Evolutionary conservation across 2,113 vertebrate genomes (phyloP).

Genomic region (Protobothrops mucrosquamatus): DNA sequence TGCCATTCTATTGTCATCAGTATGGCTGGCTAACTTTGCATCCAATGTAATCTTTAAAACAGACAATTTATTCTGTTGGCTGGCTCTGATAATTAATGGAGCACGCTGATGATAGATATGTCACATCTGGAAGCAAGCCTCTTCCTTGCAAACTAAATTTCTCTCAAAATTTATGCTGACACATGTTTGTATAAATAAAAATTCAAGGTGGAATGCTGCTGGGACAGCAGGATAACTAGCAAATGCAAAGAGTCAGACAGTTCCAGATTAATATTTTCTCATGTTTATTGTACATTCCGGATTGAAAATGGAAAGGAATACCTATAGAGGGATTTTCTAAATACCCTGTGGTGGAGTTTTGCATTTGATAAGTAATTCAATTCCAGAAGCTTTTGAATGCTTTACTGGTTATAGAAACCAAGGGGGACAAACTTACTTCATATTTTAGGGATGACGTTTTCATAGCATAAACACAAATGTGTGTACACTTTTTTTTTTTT

Average conservation of each 20-base stretch:
- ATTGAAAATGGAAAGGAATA: constrained; percentile 63
- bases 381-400: constrained; percentile 66
- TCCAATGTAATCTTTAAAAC: constrained; percentile 56
- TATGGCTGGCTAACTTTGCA: constrained; percentile 26
- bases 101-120: constrained; percentile 41
- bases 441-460: constrained; percentile 75
- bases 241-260: constrained; percentile 48
- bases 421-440: constrained; percentile 70
- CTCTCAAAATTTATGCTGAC: constrained; percentile 53
- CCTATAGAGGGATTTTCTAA: constrained; percentile 56
- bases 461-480: constrained; percentile 50
- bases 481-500: not conserved
- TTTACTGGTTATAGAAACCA: constrained; percentile 72
- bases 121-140: constrained; percentile 46
- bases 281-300: constrained; percentile 67
- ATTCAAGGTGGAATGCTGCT: constrained; percentile 46
- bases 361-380: constrained; percentile 61
- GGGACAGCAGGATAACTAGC: constrained; percentile 60
- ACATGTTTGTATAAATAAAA: constrained; percentile 50
- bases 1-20: not conserved
- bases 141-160: constrained; percentile 45
- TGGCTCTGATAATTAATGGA: constrained; percentile 25
- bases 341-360: constrained; percentile 33
- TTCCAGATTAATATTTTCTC: constrained; percentile 64
- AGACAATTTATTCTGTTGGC: constrained; percentile 38